Base-by-base conservation (phyloP, 2,888 invertebrate species). In the Coelinius sp. region DNA sequence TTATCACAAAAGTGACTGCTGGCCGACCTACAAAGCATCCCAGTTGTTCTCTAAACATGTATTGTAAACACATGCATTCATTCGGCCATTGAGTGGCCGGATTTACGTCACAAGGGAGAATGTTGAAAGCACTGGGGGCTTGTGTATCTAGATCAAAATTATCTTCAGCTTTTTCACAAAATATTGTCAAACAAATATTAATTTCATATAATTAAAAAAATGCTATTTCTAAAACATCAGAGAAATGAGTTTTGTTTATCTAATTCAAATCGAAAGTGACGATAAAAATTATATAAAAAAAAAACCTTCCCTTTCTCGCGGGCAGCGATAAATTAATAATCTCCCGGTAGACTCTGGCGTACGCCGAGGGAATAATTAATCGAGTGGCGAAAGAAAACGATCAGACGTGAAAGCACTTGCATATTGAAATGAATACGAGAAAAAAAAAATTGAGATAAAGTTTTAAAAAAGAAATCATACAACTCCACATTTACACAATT, bases 61-160 rank as follows among this genome's bases (percentile, higher is more conserved):
- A 59, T 59, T 31, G 59, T 59, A 14, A 31, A 17, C 17, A 35
- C 17, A 59, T 10, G 31, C 31, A 31, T 27, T 44, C 44, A 27
- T 20, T 72, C 66, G 63, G 20, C 63, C 59, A 31, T 64, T 72
- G 74, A 77, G 75, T 76, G 75, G 70, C 73, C 75, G 77, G 77
- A 76, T 77, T 77, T 77, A 73, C 77, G 75, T 77, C 77, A 77
- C 73, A 52, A 67, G 20, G 59, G 59, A 31, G 31, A 31, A 14
- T 27, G 31, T 59, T 59, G 59, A 59, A 59, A 59, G 59, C 46
- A 66, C 46, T 62, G 27, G 41, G n/a, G n/a, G n/a, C n/a, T n/a
- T n/a, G n/a, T n/a, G 68, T 68, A 68, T 44, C 38, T 46, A 63
- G 69, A 62, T 46, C 68, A 68, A 12, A 10, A 31, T 25, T 62